Evolutionary conservation across 2,888 invertebrate genomes (phyloP), one percentile per base, ranked within the genome.

Genomic region (Tubulanus polymorphus): DNA sequence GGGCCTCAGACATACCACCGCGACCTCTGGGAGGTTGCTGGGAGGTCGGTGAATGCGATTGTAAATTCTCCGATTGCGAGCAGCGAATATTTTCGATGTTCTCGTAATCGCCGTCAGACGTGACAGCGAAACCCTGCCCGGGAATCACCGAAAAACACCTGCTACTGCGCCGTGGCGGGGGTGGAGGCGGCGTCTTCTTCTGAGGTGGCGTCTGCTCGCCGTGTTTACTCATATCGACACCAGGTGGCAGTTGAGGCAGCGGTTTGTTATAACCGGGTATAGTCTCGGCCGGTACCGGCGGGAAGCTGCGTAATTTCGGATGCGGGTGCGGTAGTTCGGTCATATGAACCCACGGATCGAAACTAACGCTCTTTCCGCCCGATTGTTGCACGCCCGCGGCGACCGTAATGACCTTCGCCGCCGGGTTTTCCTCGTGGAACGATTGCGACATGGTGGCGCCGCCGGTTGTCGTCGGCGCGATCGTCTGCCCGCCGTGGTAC

Each of bases 151-250:
- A 20, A 8, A 23, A 41, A 8, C 20, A 5, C 5, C 63, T 59
- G 57, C 72, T 72, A 48, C 69, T 71, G 52, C 67, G 72, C 37
- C 74, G 59, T 1, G 74, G 75, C 12, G 76, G 75, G 25, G 76
- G 75, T 3, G 76, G 76, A 10, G 76, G 75, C 2, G 75, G 76
- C 28, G 70, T 64, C 55, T 70, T 73, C 57, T 71, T 74, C 62
- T 46, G 65, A 60, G 18, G 67, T 55, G 26, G 70, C 60, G 57
- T 70, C 70, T 47, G 70, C 70, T 48, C 69, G 59, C 27, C 71
- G 57, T 37, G n/a, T n/a, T n/a, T n/a, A n/a, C n/a, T n/a, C n/a
- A n/a, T n/a, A n/a, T n/a, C n/a, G n/a, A n/a, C n/a, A n/a, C n/a
- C n/a, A n/a, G n/a, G n/a, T n/a, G n/a, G n/a, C 10, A 69, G 71